Evolutionary conservation across 2,113 vertebrate species (phyloP).

Genomic region (Brienomyrus longianalis): DNA sequence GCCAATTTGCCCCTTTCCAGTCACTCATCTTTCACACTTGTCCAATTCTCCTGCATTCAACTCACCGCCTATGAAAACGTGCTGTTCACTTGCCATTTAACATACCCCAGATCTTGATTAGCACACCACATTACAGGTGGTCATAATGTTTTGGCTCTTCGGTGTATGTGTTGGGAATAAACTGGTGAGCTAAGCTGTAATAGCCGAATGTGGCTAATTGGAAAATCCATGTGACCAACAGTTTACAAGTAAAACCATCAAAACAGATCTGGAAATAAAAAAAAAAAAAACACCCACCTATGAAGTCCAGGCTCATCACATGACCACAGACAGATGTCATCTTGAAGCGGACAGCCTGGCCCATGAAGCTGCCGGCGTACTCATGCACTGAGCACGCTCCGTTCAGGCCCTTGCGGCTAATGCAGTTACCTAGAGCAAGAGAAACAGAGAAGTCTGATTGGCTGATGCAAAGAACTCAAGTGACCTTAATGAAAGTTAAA

Average conservation of each 20-base stretch:
- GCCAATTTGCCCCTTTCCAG: not conserved
- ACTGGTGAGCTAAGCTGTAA: not conserved
- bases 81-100: not conserved
- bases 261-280: not conserved
- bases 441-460: not conserved
- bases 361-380: conserved; percentile 72
- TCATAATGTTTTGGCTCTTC: not conserved
- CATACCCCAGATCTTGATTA: not conserved
- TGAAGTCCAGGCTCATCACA: conserved; percentile 96
- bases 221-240: not conserved
- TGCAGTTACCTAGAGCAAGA: conserved; percentile 66
- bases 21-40: not conserved
- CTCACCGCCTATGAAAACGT: not conserved
- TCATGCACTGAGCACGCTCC: conserved; percentile 87
- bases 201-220: not conserved
- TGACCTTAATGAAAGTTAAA: not conserved
- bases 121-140: not conserved
- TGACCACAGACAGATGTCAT: conserved; percentile 98
- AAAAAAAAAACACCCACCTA: conserved; percentile 57
- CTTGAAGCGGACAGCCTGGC: conserved; percentile 80
- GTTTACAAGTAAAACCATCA: not conserved
- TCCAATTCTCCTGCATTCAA: not conserved
- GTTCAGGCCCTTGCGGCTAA: conserved; percentile 84
- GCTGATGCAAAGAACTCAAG: not conserved
- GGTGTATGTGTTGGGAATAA: not conserved